These are phyloP conservation scores for Steinernema scapterisci DNA, from an alignment of 2,888 invertebrate genomes.

Conservation along the genomic window DNA sequence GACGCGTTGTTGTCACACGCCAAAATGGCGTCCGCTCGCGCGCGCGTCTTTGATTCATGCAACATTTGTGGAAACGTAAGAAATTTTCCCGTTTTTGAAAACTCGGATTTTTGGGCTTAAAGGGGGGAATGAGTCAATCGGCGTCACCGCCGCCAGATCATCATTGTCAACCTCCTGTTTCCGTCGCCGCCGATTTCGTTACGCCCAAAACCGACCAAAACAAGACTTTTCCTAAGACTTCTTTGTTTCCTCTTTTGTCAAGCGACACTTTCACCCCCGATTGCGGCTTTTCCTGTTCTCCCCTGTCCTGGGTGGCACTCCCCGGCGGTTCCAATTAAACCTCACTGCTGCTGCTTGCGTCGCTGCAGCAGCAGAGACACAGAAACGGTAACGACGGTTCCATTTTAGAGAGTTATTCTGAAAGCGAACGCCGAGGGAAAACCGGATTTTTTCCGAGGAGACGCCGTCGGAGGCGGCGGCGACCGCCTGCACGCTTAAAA, in stretches of 20 bases:
- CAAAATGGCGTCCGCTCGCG: too few relatives aligned
- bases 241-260: slow-evolving; percentile 18
- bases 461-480: not conserved
- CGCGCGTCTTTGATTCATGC: too few relatives aligned
- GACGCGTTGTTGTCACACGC: too few relatives aligned
- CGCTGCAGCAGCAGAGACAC: not conserved
- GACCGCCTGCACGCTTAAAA: slow-evolving; percentile 10
- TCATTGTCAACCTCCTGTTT: not conserved
- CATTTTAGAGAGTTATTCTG: not conserved
- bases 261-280: not conserved
- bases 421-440: slow-evolving; percentile 27
- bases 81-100: too few relatives aligned
- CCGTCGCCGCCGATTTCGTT: too few relatives aligned
- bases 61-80: too few relatives aligned
- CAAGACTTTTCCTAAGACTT: not conserved
- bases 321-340: slow-evolving; percentile 8
- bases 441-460: slow-evolving; percentile 3
- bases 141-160: not conserved
- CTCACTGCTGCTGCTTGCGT: not conserved
- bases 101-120: too few relatives aligned
- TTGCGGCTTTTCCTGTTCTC: slow-evolving; percentile 29
- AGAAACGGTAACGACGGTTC: slow-evolving; percentile 29
- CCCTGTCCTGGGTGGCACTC: not conserved
- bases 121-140: slow-evolving; percentile 12
- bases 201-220: slow-evolving; percentile 16